Evolutionary conservation across 2,113 vertebrate species (phyloP).

Genomic region (Sterrhoptilus dennistouni): DNA sequence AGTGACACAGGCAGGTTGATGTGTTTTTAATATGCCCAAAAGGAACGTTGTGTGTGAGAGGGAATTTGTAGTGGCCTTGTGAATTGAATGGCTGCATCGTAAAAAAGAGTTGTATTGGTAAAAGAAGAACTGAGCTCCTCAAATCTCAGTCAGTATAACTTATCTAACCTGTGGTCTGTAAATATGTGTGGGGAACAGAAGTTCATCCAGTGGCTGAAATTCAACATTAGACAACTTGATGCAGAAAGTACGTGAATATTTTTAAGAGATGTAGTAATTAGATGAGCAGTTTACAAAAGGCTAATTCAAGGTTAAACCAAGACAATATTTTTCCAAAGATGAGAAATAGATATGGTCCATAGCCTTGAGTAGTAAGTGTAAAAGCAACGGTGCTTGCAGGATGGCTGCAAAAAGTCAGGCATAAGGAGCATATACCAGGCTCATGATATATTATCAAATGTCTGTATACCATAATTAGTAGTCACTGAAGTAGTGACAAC

Average conservation of each 20-base stretch:
- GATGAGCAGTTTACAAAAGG: not conserved
- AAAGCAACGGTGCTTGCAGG: not conserved
- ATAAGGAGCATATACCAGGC: not conserved
- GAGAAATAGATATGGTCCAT: not conserved
- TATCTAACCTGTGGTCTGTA: not conserved
- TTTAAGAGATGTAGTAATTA: not conserved
- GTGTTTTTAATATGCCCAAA: not conserved
- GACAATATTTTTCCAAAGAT: not conserved
- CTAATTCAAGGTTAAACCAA: not conserved
- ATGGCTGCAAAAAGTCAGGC: not conserved
- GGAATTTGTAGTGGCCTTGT: not conserved
- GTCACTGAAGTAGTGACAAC: not conserved
- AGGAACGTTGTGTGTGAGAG: not conserved
- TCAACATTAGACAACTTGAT: not conserved
- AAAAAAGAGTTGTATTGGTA: not conserved
- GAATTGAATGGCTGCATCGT: not conserved
- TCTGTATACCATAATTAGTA: not conserved
- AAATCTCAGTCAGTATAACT: not conserved
- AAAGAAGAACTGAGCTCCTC: not conserved
- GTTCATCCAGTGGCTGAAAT: not conserved
- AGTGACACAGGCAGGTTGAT: not conserved
- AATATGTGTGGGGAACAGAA: not conserved
- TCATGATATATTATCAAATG: fast-evolving
- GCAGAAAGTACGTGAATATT: not conserved
- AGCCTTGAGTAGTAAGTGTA: not conserved